These are phyloP conservation scores for Stratiomys singularior DNA, from an alignment of 2,888 invertebrate genomes.

Conservation along the genomic window DNA sequence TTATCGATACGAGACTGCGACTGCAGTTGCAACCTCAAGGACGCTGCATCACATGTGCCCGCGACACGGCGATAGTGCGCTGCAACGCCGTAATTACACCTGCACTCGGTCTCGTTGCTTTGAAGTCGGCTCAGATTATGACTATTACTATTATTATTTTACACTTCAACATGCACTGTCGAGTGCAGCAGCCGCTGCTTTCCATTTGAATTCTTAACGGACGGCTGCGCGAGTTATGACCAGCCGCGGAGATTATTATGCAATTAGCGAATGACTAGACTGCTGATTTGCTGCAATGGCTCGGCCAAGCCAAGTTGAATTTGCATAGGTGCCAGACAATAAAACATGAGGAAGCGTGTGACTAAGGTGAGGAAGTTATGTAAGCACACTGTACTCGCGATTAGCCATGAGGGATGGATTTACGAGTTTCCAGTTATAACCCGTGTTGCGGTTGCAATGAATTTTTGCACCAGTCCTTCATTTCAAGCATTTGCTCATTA, in stretches of 20 bases:
- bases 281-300: neutral
- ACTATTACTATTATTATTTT: constrained; percentile 20
- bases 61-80: neutral
- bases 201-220: neutral
- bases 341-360: neutral
- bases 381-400: neutral
- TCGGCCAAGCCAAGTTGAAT: neutral
- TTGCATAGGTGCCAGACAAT: neutral
- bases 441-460: neutral
- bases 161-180: neutral
- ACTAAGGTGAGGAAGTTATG: neutral
- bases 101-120: constrained; percentile 31
- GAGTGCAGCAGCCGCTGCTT: neutral
- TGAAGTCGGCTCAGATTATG: constrained; percentile 39
- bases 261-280: constrained; percentile 30
- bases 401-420: neutral
- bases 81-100: constrained; percentile 33
- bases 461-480: neutral
- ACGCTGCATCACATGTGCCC: constrained; percentile 32
- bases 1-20: constrained; percentile 29
- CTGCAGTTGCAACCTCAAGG: constrained; percentile 43
- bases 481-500: no score
- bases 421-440: neutral
- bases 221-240: constrained; percentile 13
- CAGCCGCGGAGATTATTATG: constrained; percentile 26